These are phyloP conservation scores for Sarcophaga variegata DNA, from an alignment of 2,888 invertebrate genomes.

Conservation along the genomic window DNA sequence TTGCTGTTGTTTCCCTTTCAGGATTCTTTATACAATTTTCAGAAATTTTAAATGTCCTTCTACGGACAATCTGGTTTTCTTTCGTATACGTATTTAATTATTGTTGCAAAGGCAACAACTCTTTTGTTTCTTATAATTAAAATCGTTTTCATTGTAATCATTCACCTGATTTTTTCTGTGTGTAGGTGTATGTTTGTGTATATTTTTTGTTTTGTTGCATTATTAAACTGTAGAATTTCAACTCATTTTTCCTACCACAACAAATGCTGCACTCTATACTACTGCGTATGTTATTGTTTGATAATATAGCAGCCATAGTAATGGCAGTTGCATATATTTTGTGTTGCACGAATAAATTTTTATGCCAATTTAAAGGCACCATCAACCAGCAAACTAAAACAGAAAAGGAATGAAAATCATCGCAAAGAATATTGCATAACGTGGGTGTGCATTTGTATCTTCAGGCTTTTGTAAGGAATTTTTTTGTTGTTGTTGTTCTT, in stretches of 20 bases:
- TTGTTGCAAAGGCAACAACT: conserved; percentile 11
- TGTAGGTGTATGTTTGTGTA: no score
- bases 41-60: not conserved
- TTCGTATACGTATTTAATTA: conserved; percentile 22
- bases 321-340: conserved; percentile 3
- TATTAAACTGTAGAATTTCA: not conserved
- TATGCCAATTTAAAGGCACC: conserved; percentile 52
- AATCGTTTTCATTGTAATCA: conserved; percentile 57
- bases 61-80: not conserved
- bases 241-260: not conserved
- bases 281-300: conserved; percentile 12
- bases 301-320: not conserved
- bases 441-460: not conserved
- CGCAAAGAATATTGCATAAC: not conserved
- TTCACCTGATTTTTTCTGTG: conserved; percentile 44
- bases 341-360: conserved; percentile 43
- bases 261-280: not conserved
- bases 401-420: not conserved
- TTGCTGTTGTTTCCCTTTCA: not conserved
- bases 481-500: not conserved
- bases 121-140: conserved; percentile 59
- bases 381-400: conserved; percentile 18
- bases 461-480: not conserved
- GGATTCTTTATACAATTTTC: not conserved
- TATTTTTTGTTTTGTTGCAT: not conserved